A percentile compares a stretch with the other conserved stretches of the same genome.
phyloP scores from a whole-genome alignment of 2,797 vertebrate species.

The Spea hammondii region DNA sequence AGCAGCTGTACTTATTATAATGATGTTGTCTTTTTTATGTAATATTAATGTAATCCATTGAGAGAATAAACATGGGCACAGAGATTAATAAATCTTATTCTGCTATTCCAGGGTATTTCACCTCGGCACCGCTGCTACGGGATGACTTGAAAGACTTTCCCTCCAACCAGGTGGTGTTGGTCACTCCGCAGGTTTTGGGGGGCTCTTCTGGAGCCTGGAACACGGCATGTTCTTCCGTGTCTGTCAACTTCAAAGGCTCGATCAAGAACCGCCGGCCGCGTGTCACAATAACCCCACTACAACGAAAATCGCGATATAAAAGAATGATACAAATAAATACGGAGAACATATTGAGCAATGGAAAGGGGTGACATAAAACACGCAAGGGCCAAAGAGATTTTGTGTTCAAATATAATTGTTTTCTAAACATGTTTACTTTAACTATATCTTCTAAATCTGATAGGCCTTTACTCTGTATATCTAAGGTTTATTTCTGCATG shows the following conservation, averaged over 20 bases:
- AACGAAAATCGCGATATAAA: background rate
- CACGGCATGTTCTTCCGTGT: conserved; percentile 73
- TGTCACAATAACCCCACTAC: conserved; percentile 78
- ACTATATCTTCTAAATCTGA: too few relatives aligned
- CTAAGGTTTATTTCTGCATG: too few relatives aligned
- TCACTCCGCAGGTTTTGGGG: conserved; percentile 66
- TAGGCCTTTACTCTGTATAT: too few relatives aligned
- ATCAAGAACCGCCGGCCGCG: conserved; percentile 77
- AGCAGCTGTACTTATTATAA: too few relatives aligned
- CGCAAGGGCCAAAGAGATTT: background rate
- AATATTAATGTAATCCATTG: background rate
- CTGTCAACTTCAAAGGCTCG: conserved; percentile 69
- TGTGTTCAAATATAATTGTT: too few relatives aligned
- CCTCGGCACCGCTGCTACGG: conserved; percentile 17
- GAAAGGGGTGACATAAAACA: background rate
- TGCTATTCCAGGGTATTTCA: background rate
- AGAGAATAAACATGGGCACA: background rate
- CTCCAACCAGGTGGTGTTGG: conserved; percentile 72
- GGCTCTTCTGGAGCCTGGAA: conserved; percentile 55
- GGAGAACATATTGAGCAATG: background rate
- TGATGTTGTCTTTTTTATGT: background rate
- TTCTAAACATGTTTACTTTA: too few relatives aligned
- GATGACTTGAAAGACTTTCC: conserved; percentile 53
- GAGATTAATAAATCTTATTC: background rate
- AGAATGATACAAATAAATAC: too few relatives aligned